Evolutionary conservation across 2,888 invertebrate species (phyloP), one percentile per base, ranked within the genome.

Genomic region (Cheilosia scutellata): DNA sequence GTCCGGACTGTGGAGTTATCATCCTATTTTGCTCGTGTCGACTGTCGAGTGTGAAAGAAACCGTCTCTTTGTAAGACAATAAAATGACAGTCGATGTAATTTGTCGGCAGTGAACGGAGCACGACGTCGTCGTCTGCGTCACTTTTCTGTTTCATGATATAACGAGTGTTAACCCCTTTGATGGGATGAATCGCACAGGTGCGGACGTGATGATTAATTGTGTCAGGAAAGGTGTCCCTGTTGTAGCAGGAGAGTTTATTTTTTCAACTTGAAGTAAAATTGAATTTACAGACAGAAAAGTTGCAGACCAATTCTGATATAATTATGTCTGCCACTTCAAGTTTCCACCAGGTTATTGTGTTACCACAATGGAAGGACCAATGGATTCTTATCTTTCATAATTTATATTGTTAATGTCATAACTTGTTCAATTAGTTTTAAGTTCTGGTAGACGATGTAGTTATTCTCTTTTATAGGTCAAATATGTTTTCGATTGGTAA

Each of bases 171-270:
- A 84, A 84, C 74, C 84, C 79, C 75, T 75, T 80, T 79, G 75
- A 79, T 65, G 75, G 70, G 58, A 75, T 70, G 79, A 75, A 65
- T 68, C 62, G 75, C 75, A 84, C 75, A 79, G 84, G 84, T 84
- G 84, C 60, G 71, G 65, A 84, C 84, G 84, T 84, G 79, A 84
- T 79, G 84, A 84, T 79, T 71, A 75, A 84, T 84, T 80, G 71
- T 74, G 65, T 79, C 66, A 70, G 25, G 77, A 66, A 74, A 78
- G 77, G 33, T 82, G 68, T 68, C 68, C 37, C 11, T 57, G 44
- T 71, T 76, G 65, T 77, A 42, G 25, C 66, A 51, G 53, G 51
- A 5, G n/a, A 53, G 66, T 44, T 33, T 71, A 51, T 33, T 33
- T 58, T 29, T 49, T 7, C 44, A 55, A 37, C 25, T 31, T 74